Base-by-base conservation (phyloP, 2,888 invertebrate genomes). In the Drosophila diplacantha region DNA sequence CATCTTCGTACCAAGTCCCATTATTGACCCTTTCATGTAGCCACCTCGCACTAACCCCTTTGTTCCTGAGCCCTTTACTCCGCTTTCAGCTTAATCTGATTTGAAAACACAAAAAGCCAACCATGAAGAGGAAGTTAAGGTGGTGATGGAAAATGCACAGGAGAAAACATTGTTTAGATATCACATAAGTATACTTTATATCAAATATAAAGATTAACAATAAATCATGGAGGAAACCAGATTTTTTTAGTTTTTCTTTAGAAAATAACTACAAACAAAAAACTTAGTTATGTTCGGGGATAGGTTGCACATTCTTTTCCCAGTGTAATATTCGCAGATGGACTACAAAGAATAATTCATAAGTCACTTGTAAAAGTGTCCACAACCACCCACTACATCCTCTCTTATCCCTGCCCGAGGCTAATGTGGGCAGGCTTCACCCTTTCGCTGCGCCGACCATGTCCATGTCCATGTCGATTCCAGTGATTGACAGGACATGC, bases 341-440 rank as follows among this genome's bases (percentile, higher is more conserved):
- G 52, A 49, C 68, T 64, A 74, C 69, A 80, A 78, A 69, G 84
- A 85, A 85, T 85, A 82, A 71, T 85, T 85, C 83, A 85, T 83
- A 83, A 84, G 81, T 79, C 75, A 84, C 75, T 81, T 83, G 80
- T 73, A 71, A 73, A 81, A 76, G 69, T 79, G 78, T 76, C 53
- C 52, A 63, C 39, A 44, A 22, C 22, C 37, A 51, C 34, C 34
- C 32, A 9, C 18, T n/a, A 5, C 16, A 51, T 14, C n/a, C 66
- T 43, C 29, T 8, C 7, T 14, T 5, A 9, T 14, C 38, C 32
- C 31, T 37, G 51, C 37, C 46, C 46, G 24, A n/a, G 61, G 68
- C 79, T 72, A 79, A 81, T 74, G 67, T 76, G 68, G 73, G 69
- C 63, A 58, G 59, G 31, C 37, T 57, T 74, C 68, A 82, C 78